Evolutionary conservation across 2,888 invertebrate species (phyloP).

Genomic region (Timema podura): DNA sequence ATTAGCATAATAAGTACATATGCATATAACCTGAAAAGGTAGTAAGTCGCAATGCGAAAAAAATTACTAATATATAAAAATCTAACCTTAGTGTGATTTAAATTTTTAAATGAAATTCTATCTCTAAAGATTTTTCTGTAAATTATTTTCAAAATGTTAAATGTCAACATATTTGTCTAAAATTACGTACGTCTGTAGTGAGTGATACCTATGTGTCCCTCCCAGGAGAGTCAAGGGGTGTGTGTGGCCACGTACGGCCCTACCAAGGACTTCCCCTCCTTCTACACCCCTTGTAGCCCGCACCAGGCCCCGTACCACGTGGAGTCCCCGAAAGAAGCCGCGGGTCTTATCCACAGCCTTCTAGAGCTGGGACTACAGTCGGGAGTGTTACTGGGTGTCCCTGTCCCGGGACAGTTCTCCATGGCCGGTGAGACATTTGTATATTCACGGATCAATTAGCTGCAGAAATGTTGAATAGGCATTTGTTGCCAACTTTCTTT

Average conservation of each 20-base stretch:
- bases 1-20: too few relatives aligned
- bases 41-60: too few relatives aligned
- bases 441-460: neutral
- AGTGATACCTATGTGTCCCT: conserved; percentile 24
- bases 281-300: conserved; percentile 76
- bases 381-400: conserved; percentile 84
- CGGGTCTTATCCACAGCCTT: conserved; percentile 60
- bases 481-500: too few relatives aligned
- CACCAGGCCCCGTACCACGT: conserved; percentile 67
- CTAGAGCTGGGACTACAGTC: conserved; percentile 55
- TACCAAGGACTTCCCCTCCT: conserved; percentile 79
- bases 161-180: too few relatives aligned
- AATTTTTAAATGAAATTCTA: neutral
- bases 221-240: conserved; percentile 91
- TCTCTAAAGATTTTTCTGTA: conserved; percentile 24
- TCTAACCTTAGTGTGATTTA: neutral
- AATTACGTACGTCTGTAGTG: neutral
- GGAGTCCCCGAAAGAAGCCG: conserved; percentile 60
- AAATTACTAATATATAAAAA: too few relatives aligned
- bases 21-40: too few relatives aligned
- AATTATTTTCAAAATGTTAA: too few relatives aligned
- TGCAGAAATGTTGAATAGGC: too few relatives aligned
- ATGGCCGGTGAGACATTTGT: conserved; percentile 21
- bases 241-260: conserved; percentile 75
- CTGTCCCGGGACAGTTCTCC: conserved; percentile 69